Base-by-base conservation (phyloP, 2,888 invertebrate species). In the Parelbella ahira region DNA sequence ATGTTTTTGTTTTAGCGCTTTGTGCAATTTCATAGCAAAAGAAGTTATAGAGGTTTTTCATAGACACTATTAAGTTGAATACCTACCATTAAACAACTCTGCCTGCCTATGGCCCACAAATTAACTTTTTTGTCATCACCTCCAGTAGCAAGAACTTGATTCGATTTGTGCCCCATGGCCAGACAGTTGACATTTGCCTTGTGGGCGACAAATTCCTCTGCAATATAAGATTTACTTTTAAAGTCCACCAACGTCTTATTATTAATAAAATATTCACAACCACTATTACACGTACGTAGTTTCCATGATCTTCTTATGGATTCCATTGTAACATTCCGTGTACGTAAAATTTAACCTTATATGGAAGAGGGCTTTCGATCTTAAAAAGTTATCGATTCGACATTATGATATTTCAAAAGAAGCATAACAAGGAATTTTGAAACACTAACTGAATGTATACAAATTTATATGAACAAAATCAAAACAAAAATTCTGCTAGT, bases 71-170 rank as follows among this genome's bases (percentile, higher is more conserved):
- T n/a, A n/a, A n/a, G n/a, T n/a, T n/a, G n/a, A 15, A 15, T 15
- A 78, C 88, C 74, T 78, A 96, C 96, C 97, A 98, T 95, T 66
- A 98, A 94, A 86, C 97, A 97, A 76, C 95, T 96, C 63, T 95
- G 93, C 69, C 97, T 95, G 21, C 97, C 98, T 51, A 98, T 94
- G 6, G 97, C 97, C 98, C 98, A 98, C 54, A 98, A 86, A 82
- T 98, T 98, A 37, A 98, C 97, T 84, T 97, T 97, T 74, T 96
- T 95, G 87, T 98, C 98, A 74, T 97, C 97, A 47, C 98, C 98
- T 42, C 98, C 98, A 47, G 97, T 97, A 23, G 95, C 97, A 74
- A 97, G 90, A 37, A 97, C 96, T 67, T 95, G 91, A 53, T 96
- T 96, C 36, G 96, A 96, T 75, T 96, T 96, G 83, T 95, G 95